Evolutionary conservation across 2,888 invertebrate species (phyloP).

Genomic region (Masnerella sp.): DNA sequence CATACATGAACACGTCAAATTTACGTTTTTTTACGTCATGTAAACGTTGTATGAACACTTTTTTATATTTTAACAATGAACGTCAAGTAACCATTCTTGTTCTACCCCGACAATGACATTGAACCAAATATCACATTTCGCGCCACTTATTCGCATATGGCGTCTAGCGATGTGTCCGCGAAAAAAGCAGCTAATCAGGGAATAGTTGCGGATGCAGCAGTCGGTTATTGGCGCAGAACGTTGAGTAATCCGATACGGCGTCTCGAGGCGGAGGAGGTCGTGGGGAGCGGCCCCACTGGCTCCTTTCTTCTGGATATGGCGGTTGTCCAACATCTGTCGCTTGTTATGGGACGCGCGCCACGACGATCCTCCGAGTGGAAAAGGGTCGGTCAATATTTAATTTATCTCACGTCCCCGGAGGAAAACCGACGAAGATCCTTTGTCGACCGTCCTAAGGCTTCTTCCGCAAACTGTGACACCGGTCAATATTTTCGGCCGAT

Average conservation of each 20-base stretch:
- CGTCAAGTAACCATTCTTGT: no score
- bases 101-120: no score
- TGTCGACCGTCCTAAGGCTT: no score
- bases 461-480: no score
- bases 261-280: slow-evolving; percentile 51
- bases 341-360: slow-evolving; percentile 59
- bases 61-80: no score
- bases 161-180: no score
- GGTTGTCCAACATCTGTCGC: slow-evolving; percentile 74
- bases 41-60: no score
- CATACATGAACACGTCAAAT: no score
- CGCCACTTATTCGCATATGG: no score
- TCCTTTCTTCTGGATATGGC: slow-evolving; percentile 69
- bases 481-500: slow-evolving; percentile 23
- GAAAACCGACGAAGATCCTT: no score
- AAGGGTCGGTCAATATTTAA: slow-evolving; percentile 54
- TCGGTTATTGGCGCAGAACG: slow-evolving; percentile 67
- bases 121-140: background rate
- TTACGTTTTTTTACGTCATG: no score
- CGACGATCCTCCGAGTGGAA: slow-evolving; percentile 39
- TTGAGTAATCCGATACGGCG: slow-evolving; percentile 72
- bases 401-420: slow-evolving; percentile 42
- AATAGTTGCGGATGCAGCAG: slow-evolving; percentile 74
- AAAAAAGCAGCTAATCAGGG: slow-evolving; percentile 73
- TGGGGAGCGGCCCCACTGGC: slow-evolving; percentile 67